Evolutionary conservation across 1,140 invertebrate genomes (phyloP).

Genomic region (Trinorchestia longiramus): DNA sequence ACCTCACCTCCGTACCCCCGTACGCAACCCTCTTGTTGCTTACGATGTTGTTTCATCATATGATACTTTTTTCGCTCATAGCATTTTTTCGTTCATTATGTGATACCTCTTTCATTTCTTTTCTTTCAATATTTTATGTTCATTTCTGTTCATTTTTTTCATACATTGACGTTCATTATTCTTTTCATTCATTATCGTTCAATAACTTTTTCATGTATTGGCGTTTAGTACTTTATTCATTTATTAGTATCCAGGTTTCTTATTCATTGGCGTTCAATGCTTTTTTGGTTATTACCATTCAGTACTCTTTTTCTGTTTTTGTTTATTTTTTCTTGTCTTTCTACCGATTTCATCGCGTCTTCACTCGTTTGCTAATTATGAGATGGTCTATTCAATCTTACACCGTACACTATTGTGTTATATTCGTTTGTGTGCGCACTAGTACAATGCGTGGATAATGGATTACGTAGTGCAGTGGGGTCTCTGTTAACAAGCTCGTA

Average conservation of each 20-base stretch:
- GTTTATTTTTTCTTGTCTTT: not conserved
- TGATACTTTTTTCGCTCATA: too few relatives aligned
- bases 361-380: not conserved
- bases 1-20: conserved; percentile 94
- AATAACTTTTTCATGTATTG: too few relatives aligned
- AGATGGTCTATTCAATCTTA: not conserved
- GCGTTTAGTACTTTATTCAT: too few relatives aligned
- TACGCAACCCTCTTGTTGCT: conserved; percentile 74
- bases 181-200: too few relatives aligned
- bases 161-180: too few relatives aligned
- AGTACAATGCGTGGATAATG: not conserved
- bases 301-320: not conserved
- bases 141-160: too few relatives aligned
- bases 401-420: not conserved
- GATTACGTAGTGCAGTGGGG: not conserved
- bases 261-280: too few relatives aligned
- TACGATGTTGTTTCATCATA: too few relatives aligned
- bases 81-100: not conserved
- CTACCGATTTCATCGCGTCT: too few relatives aligned
- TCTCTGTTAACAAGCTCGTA: too few relatives aligned
- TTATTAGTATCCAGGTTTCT: too few relatives aligned
- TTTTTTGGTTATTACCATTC: not conserved
- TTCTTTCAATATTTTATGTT: not conserved
- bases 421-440: not conserved
- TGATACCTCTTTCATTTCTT: not conserved